Percentiles rank a stretch among this genome's conserved stretches.
Conservation (phyloP, 2,888 invertebrate genomes). For the Julus scanicus region DNA sequence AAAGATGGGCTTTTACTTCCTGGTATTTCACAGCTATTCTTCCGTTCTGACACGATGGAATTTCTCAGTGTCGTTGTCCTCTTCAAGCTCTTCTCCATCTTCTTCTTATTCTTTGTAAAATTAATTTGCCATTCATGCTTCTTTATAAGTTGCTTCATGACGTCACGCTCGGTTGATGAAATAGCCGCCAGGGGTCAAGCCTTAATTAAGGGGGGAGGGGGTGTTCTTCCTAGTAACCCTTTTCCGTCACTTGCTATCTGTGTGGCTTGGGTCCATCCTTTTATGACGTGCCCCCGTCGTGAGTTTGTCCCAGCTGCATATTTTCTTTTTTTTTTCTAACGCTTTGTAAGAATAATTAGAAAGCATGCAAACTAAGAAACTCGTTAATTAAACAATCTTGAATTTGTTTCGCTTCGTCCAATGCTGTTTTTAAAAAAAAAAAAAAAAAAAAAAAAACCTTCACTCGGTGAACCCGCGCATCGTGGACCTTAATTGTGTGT, state of each 20-base stretch:
- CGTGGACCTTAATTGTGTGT: not conserved
- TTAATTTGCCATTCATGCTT: not conserved
- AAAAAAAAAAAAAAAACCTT: not conserved
- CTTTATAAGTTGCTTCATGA: not conserved
- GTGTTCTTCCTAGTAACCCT: not conserved
- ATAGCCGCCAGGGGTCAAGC: not conserved
- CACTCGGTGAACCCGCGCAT: not conserved
- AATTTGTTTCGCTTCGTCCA: not conserved
- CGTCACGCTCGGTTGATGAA: not conserved
- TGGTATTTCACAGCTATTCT: not conserved
- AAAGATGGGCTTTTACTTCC: not conserved
- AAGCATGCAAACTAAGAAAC: not conserved
- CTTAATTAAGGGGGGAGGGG: not conserved
- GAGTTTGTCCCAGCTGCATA: too few relatives aligned
- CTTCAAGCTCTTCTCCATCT: not conserved
- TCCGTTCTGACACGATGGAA: not conserved
- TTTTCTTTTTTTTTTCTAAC: not conserved
- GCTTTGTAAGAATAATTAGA: not conserved
- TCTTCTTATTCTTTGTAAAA: not conserved
- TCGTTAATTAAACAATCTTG: not conserved
- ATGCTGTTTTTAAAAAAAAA: not conserved
- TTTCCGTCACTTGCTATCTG: not conserved
- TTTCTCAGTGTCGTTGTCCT: not conserved
- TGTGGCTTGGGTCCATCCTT: not conserved
- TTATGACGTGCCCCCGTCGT: too few relatives aligned